Percentiles rank a stretch among this genome's conserved stretches.
phyloP scores from a whole-genome alignment of 2,113 vertebrate species.

The Hippocampus comes region DNA sequence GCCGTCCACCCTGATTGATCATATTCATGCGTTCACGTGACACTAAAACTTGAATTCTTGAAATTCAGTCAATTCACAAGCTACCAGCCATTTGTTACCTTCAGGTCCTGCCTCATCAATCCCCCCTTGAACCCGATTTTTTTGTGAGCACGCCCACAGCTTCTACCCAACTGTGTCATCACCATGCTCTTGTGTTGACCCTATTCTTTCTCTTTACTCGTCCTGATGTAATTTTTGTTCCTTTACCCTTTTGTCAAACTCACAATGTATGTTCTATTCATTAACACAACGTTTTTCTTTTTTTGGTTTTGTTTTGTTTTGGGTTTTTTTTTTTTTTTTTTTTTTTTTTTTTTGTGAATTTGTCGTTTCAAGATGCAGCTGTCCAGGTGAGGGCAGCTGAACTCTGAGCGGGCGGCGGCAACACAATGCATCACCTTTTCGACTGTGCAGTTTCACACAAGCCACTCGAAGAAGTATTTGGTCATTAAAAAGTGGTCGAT shows the following conservation, averaged over 20 bases:
- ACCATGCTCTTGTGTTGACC: background rate
- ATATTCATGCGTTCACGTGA: too few species aligned
- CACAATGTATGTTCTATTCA: background rate
- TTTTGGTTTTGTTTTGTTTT: too few species aligned
- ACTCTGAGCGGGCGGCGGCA: constrained; percentile 56
- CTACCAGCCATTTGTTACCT: background rate
- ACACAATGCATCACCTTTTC: constrained; percentile 58
- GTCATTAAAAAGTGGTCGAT: constrained; percentile 57
- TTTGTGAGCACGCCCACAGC: background rate
- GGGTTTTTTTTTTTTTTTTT: background rate
- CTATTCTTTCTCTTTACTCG: background rate
- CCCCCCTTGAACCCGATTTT: background rate
- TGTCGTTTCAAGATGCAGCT: constrained; percentile 12
- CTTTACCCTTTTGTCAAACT: background rate
- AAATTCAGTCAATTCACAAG: background rate
- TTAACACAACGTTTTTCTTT: background rate
- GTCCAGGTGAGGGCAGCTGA: constrained; percentile 53
- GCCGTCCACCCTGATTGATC: too few species aligned
- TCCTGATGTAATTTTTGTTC: background rate
- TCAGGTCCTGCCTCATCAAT: background rate
- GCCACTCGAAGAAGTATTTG: constrained; percentile 54
- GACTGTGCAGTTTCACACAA: constrained; percentile 42
- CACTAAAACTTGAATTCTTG: too few species aligned
- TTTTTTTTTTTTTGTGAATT: background rate
- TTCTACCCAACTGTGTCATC: background rate